phyloP scores from a whole-genome alignment of 2,888 invertebrate genomes.

The Archips xylosteana region DNA sequence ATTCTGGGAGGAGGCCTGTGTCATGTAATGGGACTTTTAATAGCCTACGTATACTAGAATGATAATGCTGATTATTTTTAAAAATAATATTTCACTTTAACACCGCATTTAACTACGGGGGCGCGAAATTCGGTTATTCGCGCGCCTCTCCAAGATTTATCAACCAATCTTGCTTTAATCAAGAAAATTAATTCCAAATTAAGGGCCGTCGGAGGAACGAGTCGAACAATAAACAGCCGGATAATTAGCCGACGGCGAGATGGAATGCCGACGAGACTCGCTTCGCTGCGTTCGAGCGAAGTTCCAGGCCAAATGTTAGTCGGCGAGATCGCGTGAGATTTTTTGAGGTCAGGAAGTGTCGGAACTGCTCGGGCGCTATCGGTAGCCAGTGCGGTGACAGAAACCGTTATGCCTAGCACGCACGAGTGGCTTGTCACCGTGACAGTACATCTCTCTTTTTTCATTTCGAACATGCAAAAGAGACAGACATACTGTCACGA shows the following conservation, averaged over 20 bases:
- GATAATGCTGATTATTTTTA: not conserved
- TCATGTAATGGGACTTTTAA: too few species aligned
- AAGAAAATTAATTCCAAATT: constrained; percentile 80
- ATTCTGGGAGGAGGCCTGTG: too few species aligned
- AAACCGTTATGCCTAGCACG: too few species aligned
- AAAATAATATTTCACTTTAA: not conserved
- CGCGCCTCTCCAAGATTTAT: constrained; percentile 65
- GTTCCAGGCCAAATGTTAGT: not conserved
- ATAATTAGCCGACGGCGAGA: constrained; percentile 64
- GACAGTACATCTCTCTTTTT: too few species aligned
- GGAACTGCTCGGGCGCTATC: too few species aligned
- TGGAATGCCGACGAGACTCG: constrained; percentile 57
- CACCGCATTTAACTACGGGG: not conserved
- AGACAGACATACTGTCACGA: too few species aligned
- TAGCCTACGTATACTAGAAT: too few species aligned
- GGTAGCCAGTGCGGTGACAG: too few species aligned
- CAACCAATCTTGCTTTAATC: constrained; percentile 78
- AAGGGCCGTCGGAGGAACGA: constrained; percentile 53
- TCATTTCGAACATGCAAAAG: too few species aligned
- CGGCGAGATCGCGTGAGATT: too few species aligned
- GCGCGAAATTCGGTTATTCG: not conserved
- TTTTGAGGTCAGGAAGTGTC: too few species aligned
- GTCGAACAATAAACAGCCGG: constrained; percentile 73
- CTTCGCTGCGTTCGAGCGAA: constrained; percentile 19
- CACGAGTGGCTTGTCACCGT: too few species aligned